Evolutionary conservation across 2,888 invertebrate species (phyloP).

Genomic region (Caenorhabditis sulstoni): DNA sequence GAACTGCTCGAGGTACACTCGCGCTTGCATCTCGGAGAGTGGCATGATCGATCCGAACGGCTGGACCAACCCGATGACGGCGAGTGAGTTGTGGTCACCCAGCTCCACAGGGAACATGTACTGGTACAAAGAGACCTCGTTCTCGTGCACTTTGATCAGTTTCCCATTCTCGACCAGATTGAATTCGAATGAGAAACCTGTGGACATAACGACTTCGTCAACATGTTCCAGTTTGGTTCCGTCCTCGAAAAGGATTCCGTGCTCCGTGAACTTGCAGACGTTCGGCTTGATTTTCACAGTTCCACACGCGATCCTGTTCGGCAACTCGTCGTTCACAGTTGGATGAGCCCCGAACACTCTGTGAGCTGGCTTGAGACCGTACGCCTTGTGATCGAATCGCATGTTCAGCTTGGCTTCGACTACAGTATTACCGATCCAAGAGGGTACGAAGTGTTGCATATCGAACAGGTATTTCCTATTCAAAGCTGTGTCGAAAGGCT

Average conservation of each 20-base stretch:
- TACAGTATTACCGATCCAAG: constrained; percentile 26
- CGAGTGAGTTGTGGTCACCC: constrained; percentile 80
- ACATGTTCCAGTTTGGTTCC: constrained; percentile 64
- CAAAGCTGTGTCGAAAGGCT: constrained; percentile 68
- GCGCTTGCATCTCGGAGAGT: constrained; percentile 82
- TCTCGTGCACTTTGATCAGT: constrained; percentile 66
- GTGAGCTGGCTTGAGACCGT: constrained; percentile 81
- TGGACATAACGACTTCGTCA: constrained; percentile 69
- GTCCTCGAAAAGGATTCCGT: constrained; percentile 68
- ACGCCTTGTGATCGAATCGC: constrained; percentile 80
- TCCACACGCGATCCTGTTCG: constrained; percentile 81
- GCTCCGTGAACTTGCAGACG: constrained; percentile 66
- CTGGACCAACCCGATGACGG: constrained; percentile 82
- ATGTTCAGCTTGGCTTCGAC: constrained; percentile 62
- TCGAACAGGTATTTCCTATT: constrained; percentile 50
- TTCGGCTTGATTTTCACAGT: constrained; percentile 66
- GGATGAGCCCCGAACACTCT: constrained; percentile 71
- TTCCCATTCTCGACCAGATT: constrained; percentile 60
- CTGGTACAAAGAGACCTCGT: constrained; percentile 80
- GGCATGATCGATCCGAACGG: constrained; percentile 82
- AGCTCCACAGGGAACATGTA: constrained; percentile 81
- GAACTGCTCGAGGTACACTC: constrained; percentile 80
- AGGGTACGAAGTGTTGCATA: constrained; percentile 28
- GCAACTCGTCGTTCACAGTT: constrained; percentile 82
- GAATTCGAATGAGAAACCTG: constrained; percentile 69